phyloP scores from a whole-genome alignment of 2,113 vertebrate species.

The Nesoenas mayeri region DNA sequence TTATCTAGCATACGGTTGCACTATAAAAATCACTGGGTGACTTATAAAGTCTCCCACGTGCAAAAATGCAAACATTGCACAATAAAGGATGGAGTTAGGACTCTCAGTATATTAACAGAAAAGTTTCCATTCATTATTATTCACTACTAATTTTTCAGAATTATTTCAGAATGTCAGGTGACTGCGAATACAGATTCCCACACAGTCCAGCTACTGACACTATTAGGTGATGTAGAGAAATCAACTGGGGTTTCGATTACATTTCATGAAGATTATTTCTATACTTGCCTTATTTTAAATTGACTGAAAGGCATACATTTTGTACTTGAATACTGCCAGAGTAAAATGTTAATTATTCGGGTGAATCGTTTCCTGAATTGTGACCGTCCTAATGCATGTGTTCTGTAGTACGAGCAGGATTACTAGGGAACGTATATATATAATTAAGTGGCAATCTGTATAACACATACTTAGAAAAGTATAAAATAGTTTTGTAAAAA shows the following conservation, averaged over 20 bases:
- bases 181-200: slow-evolving; percentile 16
- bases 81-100: slow-evolving; percentile 77
- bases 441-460: background rate
- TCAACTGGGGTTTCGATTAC: slow-evolving; percentile 45
- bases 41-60: slow-evolving; percentile 81
- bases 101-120: slow-evolving; percentile 61
- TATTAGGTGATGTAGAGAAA: slow-evolving; percentile 32
- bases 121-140: slow-evolving; percentile 69
- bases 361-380: slow-evolving; percentile 64
- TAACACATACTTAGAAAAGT: background rate
- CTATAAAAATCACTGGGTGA: slow-evolving; percentile 91
- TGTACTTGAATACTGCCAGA: slow-evolving; percentile 20
- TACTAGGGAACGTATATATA: background rate
- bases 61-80: slow-evolving; percentile 76
- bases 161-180: slow-evolving; percentile 9
- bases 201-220: slow-evolving; percentile 22
- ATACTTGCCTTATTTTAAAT: slow-evolving; percentile 28
- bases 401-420: slow-evolving; percentile 26
- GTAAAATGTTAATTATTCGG: slow-evolving; percentile 72
- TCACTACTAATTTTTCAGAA: slow-evolving; percentile 41
- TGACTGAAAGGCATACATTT: slow-evolving; percentile 47
- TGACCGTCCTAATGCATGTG: background rate
- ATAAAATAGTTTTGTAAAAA: background rate
- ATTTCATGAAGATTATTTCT: slow-evolving; percentile 58
- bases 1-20: slow-evolving; percentile 97